Percentiles rank a stretch among this genome's conserved stretches.
Evolutionary conservation across 2,888 invertebrate species (phyloP).

Genomic region (Acanthoscelides obtectus): DNA sequence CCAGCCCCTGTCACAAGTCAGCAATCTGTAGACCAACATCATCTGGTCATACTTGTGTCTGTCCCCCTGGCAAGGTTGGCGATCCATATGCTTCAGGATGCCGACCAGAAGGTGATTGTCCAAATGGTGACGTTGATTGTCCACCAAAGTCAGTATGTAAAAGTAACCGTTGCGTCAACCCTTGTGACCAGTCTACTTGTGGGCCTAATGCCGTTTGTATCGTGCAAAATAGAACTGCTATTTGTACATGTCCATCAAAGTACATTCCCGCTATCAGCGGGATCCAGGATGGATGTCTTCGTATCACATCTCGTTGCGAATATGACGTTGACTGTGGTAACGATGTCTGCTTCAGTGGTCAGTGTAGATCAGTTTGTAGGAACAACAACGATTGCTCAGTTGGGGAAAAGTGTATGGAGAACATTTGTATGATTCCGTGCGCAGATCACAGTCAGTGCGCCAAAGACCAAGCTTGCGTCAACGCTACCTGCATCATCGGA

Average conservation of each 20-base stretch:
- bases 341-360: constrained; percentile 74
- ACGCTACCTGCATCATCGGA: constrained; percentile 75
- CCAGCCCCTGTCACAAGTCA: constrained; percentile 75
- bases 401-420: constrained; percentile 75
- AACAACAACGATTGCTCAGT: constrained; percentile 71
- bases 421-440: constrained; percentile 76
- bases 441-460: constrained; percentile 77
- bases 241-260: constrained; percentile 74
- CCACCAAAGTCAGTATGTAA: constrained; percentile 69
- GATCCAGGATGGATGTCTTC: constrained; percentile 66
- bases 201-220: constrained; percentile 78
- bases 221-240: constrained; percentile 68
- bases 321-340: constrained; percentile 73
- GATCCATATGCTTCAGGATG: constrained; percentile 76
- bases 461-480: constrained; percentile 72
- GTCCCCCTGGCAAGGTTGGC: constrained; percentile 71
- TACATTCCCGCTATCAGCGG: constrained; percentile 66
- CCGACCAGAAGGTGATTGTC: constrained; percentile 70
- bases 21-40: constrained; percentile 63
- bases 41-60: constrained; percentile 68
- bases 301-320: constrained; percentile 61
- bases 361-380: constrained; percentile 78
- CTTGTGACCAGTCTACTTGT: constrained; percentile 72
- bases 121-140: constrained; percentile 68
- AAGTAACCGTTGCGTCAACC: constrained; percentile 69